Evolutionary conservation across 2,888 invertebrate species (phyloP).

Genomic region (Oeneis ivallda): DNA sequence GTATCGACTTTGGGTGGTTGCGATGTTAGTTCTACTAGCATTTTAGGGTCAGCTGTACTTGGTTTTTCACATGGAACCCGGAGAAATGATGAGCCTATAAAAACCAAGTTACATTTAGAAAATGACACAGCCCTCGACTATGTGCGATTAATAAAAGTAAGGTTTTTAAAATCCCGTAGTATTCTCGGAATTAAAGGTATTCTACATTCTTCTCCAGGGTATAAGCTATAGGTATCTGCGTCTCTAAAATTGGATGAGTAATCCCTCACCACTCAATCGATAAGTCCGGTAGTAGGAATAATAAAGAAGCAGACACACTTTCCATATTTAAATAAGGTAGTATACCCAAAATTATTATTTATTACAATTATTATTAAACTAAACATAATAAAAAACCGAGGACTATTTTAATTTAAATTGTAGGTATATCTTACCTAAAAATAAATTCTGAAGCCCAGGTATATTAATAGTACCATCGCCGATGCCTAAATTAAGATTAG

Average conservation of each 20-base stretch:
- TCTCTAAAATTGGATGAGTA: too few species aligned
- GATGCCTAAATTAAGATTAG: conserved; percentile 53
- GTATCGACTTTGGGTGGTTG: conserved; percentile 1
- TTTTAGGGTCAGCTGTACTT: conserved; percentile 20
- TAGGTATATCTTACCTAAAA: conserved; percentile 53
- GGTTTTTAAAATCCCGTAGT: too few species aligned
- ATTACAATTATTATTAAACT: too few species aligned
- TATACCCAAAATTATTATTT: too few species aligned
- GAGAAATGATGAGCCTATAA: conserved; percentile 21
- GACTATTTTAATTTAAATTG: neutral
- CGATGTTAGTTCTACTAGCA: neutral
- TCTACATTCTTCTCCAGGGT: neutral
- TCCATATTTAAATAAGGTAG: too few species aligned
- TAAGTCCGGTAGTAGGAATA: too few species aligned
- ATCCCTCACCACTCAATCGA: too few species aligned
- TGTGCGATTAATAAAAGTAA: too few species aligned
- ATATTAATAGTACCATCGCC: conserved; percentile 53
- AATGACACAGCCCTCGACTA: too few species aligned
- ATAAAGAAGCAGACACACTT: too few species aligned
- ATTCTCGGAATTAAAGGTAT: neutral
- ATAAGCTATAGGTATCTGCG: too few species aligned
- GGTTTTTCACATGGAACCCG: conserved; percentile 25
- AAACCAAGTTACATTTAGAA: neutral
- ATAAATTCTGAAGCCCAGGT: conserved; percentile 58
- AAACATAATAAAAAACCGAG: too few species aligned